phyloP scores from a whole-genome alignment of 2,113 vertebrate species.

The Burhinus oedicnemus region DNA sequence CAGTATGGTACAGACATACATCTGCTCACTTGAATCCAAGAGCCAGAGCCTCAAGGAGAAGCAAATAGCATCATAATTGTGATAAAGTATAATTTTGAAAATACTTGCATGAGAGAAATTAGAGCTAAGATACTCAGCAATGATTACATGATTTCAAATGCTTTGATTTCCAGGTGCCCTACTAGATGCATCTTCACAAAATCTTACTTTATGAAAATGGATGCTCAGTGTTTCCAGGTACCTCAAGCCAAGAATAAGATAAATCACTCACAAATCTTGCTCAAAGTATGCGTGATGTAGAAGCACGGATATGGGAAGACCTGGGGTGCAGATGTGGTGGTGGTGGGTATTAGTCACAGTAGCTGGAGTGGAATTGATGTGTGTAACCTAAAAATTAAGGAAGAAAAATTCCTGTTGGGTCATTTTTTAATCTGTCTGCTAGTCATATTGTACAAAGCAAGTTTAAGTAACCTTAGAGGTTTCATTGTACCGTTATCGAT shows the following conservation, averaged over 20 bases:
- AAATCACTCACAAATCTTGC: background rate
- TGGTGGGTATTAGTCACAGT: slow-evolving; percentile 1
- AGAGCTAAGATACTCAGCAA: background rate
- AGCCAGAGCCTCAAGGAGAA: background rate
- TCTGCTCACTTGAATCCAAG: background rate
- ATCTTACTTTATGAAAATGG: background rate
- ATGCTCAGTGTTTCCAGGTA: background rate
- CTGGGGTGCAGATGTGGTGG: background rate
- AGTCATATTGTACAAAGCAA: background rate
- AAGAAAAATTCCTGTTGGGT: background rate
- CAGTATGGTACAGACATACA: background rate
- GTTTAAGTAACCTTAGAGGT: background rate
- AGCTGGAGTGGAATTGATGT: background rate
- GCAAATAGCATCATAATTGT: background rate
- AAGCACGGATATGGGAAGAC: background rate
- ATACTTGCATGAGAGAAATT: background rate
- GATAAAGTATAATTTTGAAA: background rate
- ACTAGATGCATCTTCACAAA: background rate
- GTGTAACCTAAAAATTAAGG: slow-evolving; percentile 3
- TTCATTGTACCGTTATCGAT: background rate
- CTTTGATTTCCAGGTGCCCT: background rate
- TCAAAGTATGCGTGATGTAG: background rate
- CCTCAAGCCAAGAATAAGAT: background rate
- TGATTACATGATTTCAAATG: background rate
- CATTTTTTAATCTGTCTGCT: slow-evolving; percentile 5